phyloP scores from a whole-genome alignment of 2,888 invertebrate species.

The Rhamphomyia laevipes region DNA sequence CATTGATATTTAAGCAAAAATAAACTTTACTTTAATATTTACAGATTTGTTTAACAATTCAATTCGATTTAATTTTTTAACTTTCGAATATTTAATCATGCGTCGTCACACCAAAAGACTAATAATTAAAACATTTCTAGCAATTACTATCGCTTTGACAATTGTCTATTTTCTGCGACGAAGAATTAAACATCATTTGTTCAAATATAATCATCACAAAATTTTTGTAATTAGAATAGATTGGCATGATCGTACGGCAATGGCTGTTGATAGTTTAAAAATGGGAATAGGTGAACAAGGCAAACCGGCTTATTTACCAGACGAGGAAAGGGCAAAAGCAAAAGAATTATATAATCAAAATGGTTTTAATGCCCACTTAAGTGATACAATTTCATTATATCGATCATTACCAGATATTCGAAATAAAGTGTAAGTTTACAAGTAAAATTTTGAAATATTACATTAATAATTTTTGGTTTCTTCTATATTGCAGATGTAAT shows the following conservation, averaged over 20 bases:
- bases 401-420: constrained; percentile 72
- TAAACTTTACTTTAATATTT: too few relatives aligned
- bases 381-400: constrained; percentile 83
- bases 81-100: too few relatives aligned
- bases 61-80: too few relatives aligned
- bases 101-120: too few relatives aligned
- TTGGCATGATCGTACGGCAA: constrained; percentile 67
- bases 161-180: too few relatives aligned
- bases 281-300: constrained; percentile 67
- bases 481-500: constrained; percentile 22
- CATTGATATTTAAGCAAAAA: too few relatives aligned
- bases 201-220: too few relatives aligned
- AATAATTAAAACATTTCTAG: too few relatives aligned
- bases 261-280: constrained; percentile 48
- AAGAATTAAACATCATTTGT: too few relatives aligned
- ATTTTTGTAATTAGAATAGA: constrained; percentile 24
- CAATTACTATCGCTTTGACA: too few relatives aligned
- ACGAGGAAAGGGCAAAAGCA: constrained; percentile 49
- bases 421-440: constrained; percentile 42
- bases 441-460: too few relatives aligned
- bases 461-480: not conserved
- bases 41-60: too few relatives aligned
- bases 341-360: constrained; percentile 64
- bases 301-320: constrained; percentile 49
- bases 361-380: constrained; percentile 87